Percentiles rank a stretch among this genome's conserved stretches.
Evolutionary conservation across 2,888 invertebrate species (phyloP).

Genomic region (Athrips mouffetella): DNA sequence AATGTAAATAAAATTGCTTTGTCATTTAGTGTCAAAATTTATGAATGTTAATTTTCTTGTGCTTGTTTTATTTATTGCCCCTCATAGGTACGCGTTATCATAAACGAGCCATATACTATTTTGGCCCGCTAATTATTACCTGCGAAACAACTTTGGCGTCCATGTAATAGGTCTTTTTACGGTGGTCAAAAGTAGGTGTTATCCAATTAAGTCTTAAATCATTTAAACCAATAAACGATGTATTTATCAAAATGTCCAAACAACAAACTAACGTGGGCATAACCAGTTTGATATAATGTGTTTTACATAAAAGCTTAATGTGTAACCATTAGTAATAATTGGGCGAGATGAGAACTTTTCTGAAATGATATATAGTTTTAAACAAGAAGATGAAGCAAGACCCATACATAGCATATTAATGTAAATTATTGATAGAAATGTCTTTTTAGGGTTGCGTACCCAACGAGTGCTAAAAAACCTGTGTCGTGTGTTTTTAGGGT

Average conservation of each 20-base stretch:
- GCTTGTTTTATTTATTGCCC: background rate
- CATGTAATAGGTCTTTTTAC: slow-evolving; percentile 13
- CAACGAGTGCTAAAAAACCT: too few species aligned
- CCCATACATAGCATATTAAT: too few species aligned
- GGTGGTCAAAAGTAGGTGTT: slow-evolving; percentile 23
- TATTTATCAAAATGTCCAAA: slow-evolving; percentile 26
- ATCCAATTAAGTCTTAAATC: slow-evolving; percentile 34
- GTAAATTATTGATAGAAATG: too few species aligned
- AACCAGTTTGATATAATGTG: slow-evolving; percentile 30
- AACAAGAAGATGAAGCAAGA: background rate
- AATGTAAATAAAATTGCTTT: too few species aligned
- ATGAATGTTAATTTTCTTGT: background rate
- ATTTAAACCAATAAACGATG: slow-evolving; percentile 31
- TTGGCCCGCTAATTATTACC: background rate
- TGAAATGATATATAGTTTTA: slow-evolving; percentile 5
- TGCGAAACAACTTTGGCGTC: slow-evolving; percentile 9
- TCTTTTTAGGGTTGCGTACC: too few species aligned
- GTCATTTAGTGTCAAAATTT: too few species aligned
- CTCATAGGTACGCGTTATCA: background rate
- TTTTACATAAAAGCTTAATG: slow-evolving; percentile 58
- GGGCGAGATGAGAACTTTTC: slow-evolving; percentile 6
- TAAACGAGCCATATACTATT: background rate
- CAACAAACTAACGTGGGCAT: slow-evolving; percentile 27
- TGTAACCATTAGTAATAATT: slow-evolving; percentile 28
- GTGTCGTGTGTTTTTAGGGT: too few species aligned